Evolutionary conservation across 2,113 vertebrate species (phyloP).

Genomic region (Marcusenius ussheri): DNA sequence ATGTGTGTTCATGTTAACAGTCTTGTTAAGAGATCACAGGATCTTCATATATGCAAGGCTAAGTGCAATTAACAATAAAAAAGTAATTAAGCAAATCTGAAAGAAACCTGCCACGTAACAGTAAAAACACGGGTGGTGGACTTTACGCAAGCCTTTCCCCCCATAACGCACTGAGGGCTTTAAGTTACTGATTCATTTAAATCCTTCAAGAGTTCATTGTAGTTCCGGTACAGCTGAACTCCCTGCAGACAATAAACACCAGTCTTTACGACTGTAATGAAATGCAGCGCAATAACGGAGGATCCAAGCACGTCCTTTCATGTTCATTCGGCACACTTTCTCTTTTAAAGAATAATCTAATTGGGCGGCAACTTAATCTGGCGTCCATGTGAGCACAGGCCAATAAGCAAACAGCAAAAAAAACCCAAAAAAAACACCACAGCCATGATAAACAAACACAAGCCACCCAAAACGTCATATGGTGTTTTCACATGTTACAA

Average conservation of each 20-base stretch:
- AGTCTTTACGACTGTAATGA: background rate
- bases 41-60: background rate
- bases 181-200: slow-evolving; percentile 6
- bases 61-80: slow-evolving; percentile 8
- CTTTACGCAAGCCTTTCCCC: background rate
- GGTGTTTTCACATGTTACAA: background rate
- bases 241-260: slow-evolving; percentile 5
- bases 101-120: background rate
- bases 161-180: background rate
- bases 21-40: background rate
- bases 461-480: background rate
- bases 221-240: background rate
- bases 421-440: background rate
- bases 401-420: background rate
- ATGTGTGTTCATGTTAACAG: background rate
- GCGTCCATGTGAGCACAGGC: background rate
- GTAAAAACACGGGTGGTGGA: background rate
- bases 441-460: background rate
- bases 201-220: background rate
- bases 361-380: background rate
- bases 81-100: slow-evolving; percentile 4
- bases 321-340: slow-evolving; percentile 1
- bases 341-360: background rate
- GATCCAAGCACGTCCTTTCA: background rate
- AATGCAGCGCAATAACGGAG: background rate